A percentile compares a stretch with the other conserved stretches of the same genome.
Conservation (phyloP, 1,140 invertebrate species). For the Cydia fagiglandana region DNA sequence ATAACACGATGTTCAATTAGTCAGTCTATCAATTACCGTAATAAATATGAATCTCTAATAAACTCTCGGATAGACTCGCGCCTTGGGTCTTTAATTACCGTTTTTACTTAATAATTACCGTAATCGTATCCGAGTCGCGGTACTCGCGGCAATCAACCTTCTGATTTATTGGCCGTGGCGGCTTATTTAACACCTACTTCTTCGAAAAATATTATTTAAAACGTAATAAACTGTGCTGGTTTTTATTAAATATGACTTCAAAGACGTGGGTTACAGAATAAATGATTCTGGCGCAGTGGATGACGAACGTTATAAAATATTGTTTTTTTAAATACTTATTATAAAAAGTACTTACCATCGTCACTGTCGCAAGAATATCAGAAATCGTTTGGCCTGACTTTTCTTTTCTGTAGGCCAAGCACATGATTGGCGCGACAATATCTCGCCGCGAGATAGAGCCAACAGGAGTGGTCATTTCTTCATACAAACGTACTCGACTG, state of each 20-base stretch:
- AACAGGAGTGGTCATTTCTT: too few relatives aligned
- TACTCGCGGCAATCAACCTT: neutral
- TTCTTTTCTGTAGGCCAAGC: too few relatives aligned
- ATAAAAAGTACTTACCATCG: neutral
- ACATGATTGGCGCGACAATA: too few relatives aligned
- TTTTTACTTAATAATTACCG: neutral
- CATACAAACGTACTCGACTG: too few relatives aligned
- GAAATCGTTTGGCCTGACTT: too few relatives aligned
- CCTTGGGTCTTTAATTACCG: neutral
- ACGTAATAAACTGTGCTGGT: neutral
- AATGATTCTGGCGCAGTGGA: neutral
- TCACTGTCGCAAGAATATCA: neutral
- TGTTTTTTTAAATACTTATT: neutral
- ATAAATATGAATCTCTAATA: neutral
- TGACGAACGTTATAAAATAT: neutral
- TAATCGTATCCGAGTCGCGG: neutral
- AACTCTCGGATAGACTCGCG: neutral
- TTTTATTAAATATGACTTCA: neutral
- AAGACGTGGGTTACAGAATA: conserved; percentile 1
- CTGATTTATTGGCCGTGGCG: neutral
- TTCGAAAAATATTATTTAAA: neutral
- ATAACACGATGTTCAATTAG: neutral
- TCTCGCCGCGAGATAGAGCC: too few relatives aligned
- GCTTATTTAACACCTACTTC: neutral
- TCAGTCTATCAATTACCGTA: neutral